Conservation (phyloP, 2,888 invertebrate genomes). For the Cheilosia vernalis region DNA sequence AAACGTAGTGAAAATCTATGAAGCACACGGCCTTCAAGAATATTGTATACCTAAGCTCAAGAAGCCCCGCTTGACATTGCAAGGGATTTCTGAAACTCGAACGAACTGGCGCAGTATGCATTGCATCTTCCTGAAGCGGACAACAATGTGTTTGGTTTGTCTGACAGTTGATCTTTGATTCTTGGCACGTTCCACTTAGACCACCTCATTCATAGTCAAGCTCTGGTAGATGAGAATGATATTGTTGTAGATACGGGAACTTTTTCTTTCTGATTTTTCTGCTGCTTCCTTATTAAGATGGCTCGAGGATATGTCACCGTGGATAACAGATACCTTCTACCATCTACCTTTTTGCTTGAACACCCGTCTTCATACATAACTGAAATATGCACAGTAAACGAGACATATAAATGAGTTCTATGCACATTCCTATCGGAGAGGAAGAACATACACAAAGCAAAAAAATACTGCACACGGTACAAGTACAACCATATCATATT, state of each 20-base stretch:
- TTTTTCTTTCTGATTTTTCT: slow-evolving; percentile 33
- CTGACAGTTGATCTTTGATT: slow-evolving; percentile 69
- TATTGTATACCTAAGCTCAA: slow-evolving; percentile 10
- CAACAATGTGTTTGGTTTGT: slow-evolving; percentile 60
- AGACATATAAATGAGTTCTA: slow-evolving; percentile 72
- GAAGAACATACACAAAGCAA: neutral
- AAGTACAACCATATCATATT: slow-evolving; percentile 71
- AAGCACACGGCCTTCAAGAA: neutral
- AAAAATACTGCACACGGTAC: slow-evolving; percentile 60
- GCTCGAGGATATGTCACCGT: slow-evolving; percentile 67
- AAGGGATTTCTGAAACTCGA: slow-evolving; percentile 22
- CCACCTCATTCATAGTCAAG: slow-evolving; percentile 55
- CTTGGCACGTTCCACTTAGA: slow-evolving; percentile 70
- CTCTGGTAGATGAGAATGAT: slow-evolving; percentile 43
- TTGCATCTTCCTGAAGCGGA: slow-evolving; percentile 22
- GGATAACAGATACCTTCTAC: slow-evolving; percentile 60
- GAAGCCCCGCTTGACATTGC: slow-evolving; percentile 6
- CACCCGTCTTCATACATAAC: slow-evolving; percentile 21
- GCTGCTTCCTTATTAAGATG: slow-evolving; percentile 67
- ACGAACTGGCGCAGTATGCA: slow-evolving; percentile 32
- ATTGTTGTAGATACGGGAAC: slow-evolving; percentile 52
- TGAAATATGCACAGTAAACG: slow-evolving; percentile 67
- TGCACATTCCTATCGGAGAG: slow-evolving; percentile 57
- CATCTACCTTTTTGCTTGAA: slow-evolving; percentile 47
- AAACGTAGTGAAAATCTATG: slow-evolving; percentile 28